These are phyloP conservation scores for Diachrysia chrysitis DNA, from an alignment of 2,888 invertebrate species.

Conservation along the genomic window DNA sequence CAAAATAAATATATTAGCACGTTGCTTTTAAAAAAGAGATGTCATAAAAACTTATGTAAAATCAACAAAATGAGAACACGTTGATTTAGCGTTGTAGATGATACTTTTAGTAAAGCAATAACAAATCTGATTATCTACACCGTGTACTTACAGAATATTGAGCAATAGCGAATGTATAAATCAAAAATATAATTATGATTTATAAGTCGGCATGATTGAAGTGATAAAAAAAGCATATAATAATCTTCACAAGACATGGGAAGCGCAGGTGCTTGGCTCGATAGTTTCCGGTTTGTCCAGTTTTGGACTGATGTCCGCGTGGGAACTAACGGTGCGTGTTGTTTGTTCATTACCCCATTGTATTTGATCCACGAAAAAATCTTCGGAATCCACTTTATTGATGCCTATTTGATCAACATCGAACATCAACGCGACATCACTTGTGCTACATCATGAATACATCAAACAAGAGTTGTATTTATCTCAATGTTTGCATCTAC, in stretches of 20 bases:
- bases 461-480: background rate
- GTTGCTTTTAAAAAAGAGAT: background rate
- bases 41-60: background rate
- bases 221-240: slow-evolving; percentile 58
- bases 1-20: background rate
- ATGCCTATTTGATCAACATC: background rate
- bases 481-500: background rate
- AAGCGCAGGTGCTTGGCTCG: slow-evolving; percentile 74
- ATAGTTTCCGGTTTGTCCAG: slow-evolving; percentile 84
- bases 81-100: background rate
- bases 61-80: background rate
- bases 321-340: slow-evolving; percentile 80
- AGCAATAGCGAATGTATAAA: slow-evolving; percentile 34
- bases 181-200: slow-evolving; percentile 49
- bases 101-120: background rate
- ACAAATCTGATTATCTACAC: background rate
- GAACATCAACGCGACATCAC: background rate
- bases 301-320: slow-evolving; percentile 82
- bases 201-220: slow-evolving; percentile 54
- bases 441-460: background rate
- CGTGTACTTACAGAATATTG: slow-evolving; percentile 23
- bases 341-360: slow-evolving; percentile 55
- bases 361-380: slow-evolving; percentile 42
- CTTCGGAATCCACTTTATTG: background rate
- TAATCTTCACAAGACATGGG: slow-evolving; percentile 61